Evolutionary conservation across 2,888 invertebrate species (phyloP), one percentile per base, ranked within the genome.

Genomic region (Xestobium rufovillosum): DNA sequence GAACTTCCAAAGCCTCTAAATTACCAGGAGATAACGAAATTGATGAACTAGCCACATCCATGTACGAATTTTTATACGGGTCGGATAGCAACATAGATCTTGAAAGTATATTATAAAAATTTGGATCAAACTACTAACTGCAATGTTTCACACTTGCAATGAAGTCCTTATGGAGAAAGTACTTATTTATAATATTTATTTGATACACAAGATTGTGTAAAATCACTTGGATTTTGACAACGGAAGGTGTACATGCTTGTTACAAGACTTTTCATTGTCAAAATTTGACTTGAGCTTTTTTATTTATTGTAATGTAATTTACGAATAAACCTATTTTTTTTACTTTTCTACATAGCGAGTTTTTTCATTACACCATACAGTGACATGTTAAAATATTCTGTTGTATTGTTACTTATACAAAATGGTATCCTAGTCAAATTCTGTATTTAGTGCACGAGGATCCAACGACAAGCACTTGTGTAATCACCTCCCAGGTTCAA

Each of bases 11-110:
- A 37, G 64, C 70, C 0, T 52, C 64, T 34, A 69, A 70, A 44
- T 60, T 70, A 61, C 19, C 64, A 64, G 23, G 6, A 19, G 59
- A 63, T 34, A 69, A 70, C 23, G 73, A 74, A 4, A 58, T 72
- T 1, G 75, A 76, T 39, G 72, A 72, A 41, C 67, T 77, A 63
- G 72, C 73, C 1, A 68, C 73, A 2, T 74, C 75, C 42, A 65
- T 77, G 37, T 77, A 76, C 55, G 78, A 78, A 56, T 77, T 76
- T 60, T 67, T 78, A 36, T 77, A 76, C 45, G 75, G 75, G 3
- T 70, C 69, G 14, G 73, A 71, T 41, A 70, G 70, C 9, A 55
- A 50, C 36, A 65, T 73, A 38, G 76, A 76, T 50, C 66, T 74
- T 34, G 77, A 77, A 38, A 57, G 49, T 19, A 38, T 64, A 26